Evolutionary conservation across 2,888 invertebrate species (phyloP), one percentile per base, ranked within the genome.

Genomic region (Macrophya annulata): DNA sequence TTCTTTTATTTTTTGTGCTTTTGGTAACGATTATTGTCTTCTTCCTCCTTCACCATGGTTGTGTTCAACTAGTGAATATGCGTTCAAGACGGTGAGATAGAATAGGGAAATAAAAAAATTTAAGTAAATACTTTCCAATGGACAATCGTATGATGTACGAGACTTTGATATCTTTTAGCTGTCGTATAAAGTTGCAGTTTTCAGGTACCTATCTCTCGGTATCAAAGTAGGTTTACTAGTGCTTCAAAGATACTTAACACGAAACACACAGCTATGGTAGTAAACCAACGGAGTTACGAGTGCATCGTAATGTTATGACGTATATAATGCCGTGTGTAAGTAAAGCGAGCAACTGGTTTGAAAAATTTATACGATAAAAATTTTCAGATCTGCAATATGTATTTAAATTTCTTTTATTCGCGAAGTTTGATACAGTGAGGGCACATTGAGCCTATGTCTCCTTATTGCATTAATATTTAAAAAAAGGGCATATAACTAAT

Each of bases 181-280:
- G 31, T 68, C 68, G 68, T 68, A 68, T 68, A 68, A 68, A 68
- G 37, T 68, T 68, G 68, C 68, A 37, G 6, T 68, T 68, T 68
- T 37, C 31, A 68, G 31, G 68, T 37, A 37, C 68, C 45, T 21
- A 31, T 12, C 74, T 74, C 43, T 6, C 43, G 74, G 21, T 25
- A 45, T 45, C 74, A 45, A 74, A 74, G 74, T 74, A 74, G 45
- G 25, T 74, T 74, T 74, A 45, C 74, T 74, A 43, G 74, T 74
- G 45, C 74, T 74, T 45, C 74, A 25, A 15, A 74, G 21, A 74
- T 74, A 45, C 74, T 74, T 25, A 43, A 74, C 25, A 45, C 43
- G 25, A 74, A 45, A 74, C 74, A 45, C 74, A 74, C 10, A 43
- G 25, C 74, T 74, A n/a, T 21, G 12, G 74, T 74, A 74, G 45